Base-by-base conservation (phyloP, 2,797 vertebrate genomes). In the Psittacula echo region DNA sequence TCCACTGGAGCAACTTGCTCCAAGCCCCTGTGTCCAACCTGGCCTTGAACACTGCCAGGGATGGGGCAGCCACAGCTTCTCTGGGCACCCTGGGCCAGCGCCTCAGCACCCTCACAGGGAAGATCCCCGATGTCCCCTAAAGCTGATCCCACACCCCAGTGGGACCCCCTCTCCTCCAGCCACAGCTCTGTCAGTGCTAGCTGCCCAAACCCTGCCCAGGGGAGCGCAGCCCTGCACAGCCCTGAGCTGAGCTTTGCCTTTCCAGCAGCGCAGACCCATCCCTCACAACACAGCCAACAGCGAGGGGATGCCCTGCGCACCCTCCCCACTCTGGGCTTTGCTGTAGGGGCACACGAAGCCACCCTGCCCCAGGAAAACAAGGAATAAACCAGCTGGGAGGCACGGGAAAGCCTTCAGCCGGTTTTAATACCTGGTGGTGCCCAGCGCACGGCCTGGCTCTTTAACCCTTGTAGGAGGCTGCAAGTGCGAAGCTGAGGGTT, bases 361-460 rank as follows among this genome's bases (percentile, higher is more conserved):
- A 3, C 50, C 42, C 75, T 7, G 8, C 22, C 70, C 67, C 80
- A 11, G 22, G 10, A 54, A 73, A 45, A 8, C 30, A 16, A 3
- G 4, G 22, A 51, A 32, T 26, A 90, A 88, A 47, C 44, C 4
- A 61, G 9, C 81, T 56, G 62, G 0, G 2, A 44, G 41, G 27
- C 79, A 18, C 0, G 0, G 54, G 48, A 51, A 82, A 85, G 19
- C 72, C 65, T 77, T 21, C 73, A 67, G 68, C 62, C 50, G 3
- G 2, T 39, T 72, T 78, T 72, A 82, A 62, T 96, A 96, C 95
- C 96, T 96, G 94, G 27, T 72, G 58, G 37, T 80, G 85, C 87
- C 2, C 7, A 30, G 82, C 37, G 7, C 47, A 34, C 8, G 4
- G 70, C 37, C 73, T 11, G 2, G 51, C 41, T 84, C 50, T 54